Base-by-base conservation (phyloP, 2,888 invertebrate species). In the Spodoptera picta region DNA sequence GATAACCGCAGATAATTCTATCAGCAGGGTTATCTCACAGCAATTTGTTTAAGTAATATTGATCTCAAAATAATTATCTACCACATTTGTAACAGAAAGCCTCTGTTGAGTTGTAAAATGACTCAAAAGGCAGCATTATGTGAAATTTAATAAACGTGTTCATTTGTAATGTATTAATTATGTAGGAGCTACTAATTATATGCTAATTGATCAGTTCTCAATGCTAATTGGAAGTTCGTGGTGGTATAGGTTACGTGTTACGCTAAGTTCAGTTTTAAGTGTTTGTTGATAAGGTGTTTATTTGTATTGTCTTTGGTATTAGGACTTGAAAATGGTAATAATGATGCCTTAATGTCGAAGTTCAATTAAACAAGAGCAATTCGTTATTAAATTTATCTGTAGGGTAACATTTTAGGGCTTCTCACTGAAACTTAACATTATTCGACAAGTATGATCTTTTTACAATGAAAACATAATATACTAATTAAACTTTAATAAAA, bases 1-100 rank as follows among this genome's bases (percentile, higher is more conserved):
- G 74, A 69, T 70, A 73, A 47, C 57, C 19, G 4, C 48, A 60
- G 68, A 72, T 77, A 63, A 79, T 80, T 75, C 52, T 36, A 36
- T 24, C 50, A 46, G 5, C 51, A 52, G 57, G 73, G 78, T 75
- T 75, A 79, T 77, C 80, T 9, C 36, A 7, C 9, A 44, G 14
- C 12, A 27, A 14, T 41, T 36, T 44, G 62, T 67, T 47, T 67
- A 41, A 74, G 23, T 48, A 19, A 64, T 55, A 48, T 51, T 77
- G 70, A 79, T 80, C 75, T 68, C 2, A 12, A 54, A 59, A 60
- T 23, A 66, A 53, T 60, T 49, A 70, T 53, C 42, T 54, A 50
- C 9, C 55, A 51, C 53, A 65, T 59, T 58, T 36, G 43, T 54
- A 46, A 70, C 70, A 78, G 14, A 6, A 41, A 47, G 44, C 11